A percentile compares a stretch with the other conserved stretches of the same genome.
Evolutionary conservation across 2,113 vertebrate species (phyloP).

Genomic region (Okapia johnstoni): DNA sequence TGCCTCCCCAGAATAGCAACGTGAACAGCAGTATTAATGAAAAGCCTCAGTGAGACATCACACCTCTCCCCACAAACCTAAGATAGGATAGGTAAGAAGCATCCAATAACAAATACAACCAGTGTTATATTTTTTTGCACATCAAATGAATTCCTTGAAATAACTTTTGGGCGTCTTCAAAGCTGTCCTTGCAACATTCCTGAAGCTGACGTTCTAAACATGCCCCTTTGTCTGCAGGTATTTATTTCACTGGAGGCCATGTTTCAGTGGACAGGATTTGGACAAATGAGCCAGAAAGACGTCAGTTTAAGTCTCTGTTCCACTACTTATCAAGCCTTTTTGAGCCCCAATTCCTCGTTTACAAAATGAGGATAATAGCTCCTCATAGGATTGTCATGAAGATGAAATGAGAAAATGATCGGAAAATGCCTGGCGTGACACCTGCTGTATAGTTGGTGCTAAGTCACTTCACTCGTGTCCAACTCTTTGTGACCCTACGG

Average conservation of each 20-base stretch:
- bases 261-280: not conserved
- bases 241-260: not conserved
- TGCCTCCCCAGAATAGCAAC: not conserved
- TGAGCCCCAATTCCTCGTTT: not conserved
- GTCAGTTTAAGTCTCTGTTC: not conserved
- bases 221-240: not conserved
- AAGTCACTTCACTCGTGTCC: not conserved
- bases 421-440: not conserved
- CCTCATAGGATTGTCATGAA: not conserved
- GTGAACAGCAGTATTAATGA: not conserved
- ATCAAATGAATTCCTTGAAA: not conserved
- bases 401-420: not conserved
- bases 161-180: not conserved
- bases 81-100: not conserved
- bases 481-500: not conserved
- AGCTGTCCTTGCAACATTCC: not conserved
- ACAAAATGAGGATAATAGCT: not conserved
- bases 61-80: not conserved
- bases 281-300: not conserved
- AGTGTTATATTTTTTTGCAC: not conserved
- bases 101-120: no score
- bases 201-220: not conserved
- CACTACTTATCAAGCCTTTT: not conserved
- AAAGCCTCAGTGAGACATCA: constrained; percentile 50
- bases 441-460: not conserved